phyloP scores from a whole-genome alignment of 2,113 vertebrate genomes.

The Dendrocopos noguchii region DNA sequence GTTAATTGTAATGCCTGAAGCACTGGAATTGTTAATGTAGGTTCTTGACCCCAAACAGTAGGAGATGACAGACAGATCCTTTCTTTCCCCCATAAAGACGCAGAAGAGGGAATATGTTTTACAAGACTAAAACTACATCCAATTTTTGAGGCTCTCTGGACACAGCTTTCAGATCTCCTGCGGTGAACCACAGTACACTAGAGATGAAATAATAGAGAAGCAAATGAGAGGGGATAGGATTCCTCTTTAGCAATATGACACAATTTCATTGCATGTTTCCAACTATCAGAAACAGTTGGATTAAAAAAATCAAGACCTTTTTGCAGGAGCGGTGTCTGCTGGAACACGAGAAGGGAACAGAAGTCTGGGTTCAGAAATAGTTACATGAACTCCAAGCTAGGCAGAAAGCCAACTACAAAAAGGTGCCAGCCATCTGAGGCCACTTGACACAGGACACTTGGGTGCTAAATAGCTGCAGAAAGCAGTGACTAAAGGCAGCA shows the following conservation, averaged over 20 bases:
- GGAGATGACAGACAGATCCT: neutral
- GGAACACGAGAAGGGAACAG: neutral
- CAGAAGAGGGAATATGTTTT: conserved; percentile 39
- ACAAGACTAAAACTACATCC: neutral
- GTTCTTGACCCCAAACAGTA: conserved; percentile 26
- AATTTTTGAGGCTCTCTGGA: neutral
- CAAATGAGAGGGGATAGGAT: conserved; percentile 27
- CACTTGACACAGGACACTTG: conserved; percentile 32
- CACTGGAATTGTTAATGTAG: conserved; percentile 21
- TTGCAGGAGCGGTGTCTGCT: neutral
- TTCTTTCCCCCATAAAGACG: neutral
- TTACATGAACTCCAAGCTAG: conserved; percentile 20
- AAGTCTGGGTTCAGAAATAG: conserved; percentile 35
- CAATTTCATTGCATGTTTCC: neutral
- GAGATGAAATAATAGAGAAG: neutral
- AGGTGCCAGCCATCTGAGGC: conserved; percentile 54
- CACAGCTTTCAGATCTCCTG: neutral
- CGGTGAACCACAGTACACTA: neutral
- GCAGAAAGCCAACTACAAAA: conserved; percentile 56
- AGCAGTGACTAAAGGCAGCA: neutral
- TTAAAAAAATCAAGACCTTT: conserved; percentile 9
- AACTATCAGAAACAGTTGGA: neutral
- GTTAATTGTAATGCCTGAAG: conserved; percentile 42
- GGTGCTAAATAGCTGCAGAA: neutral
- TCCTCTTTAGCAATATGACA: neutral